A percentile compares a stretch with the other conserved stretches of the same genome.
Conservation (phyloP, 2,797 vertebrate species). For the Onychomys arenicola region DNA sequence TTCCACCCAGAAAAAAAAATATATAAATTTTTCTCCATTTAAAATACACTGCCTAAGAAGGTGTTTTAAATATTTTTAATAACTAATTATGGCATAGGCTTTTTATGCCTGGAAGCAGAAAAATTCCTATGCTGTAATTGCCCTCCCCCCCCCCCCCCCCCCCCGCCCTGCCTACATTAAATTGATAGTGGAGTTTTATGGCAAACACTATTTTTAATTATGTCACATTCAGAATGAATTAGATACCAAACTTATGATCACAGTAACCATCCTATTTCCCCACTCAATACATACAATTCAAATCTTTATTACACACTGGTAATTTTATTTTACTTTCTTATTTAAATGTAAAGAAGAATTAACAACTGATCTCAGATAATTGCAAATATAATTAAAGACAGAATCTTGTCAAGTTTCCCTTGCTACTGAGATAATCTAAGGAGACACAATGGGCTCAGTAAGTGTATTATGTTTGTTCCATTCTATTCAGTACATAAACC, state of each 20-base stretch:
- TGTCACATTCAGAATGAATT: background rate
- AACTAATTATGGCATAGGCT: background rate
- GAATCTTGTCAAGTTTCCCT: background rate
- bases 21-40: background rate
- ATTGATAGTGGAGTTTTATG: background rate
- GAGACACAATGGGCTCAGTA: background rate
- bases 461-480: background rate
- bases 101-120: background rate
- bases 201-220: background rate
- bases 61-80: background rate
- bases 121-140: background rate
- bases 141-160: rapidly evolving
- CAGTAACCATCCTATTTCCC: background rate
- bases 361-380: background rate
- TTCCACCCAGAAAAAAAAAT: background rate
- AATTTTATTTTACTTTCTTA: background rate
- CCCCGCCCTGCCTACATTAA: background rate
- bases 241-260: background rate
- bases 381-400: background rate
- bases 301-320: background rate
- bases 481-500: background rate
- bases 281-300: background rate
- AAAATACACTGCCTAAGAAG: background rate
- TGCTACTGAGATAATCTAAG: background rate
- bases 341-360: background rate